These are phyloP conservation scores for Chaenocephalus aceratus DNA, from an alignment of 2,113 vertebrate genomes.

Conservation along the genomic window DNA sequence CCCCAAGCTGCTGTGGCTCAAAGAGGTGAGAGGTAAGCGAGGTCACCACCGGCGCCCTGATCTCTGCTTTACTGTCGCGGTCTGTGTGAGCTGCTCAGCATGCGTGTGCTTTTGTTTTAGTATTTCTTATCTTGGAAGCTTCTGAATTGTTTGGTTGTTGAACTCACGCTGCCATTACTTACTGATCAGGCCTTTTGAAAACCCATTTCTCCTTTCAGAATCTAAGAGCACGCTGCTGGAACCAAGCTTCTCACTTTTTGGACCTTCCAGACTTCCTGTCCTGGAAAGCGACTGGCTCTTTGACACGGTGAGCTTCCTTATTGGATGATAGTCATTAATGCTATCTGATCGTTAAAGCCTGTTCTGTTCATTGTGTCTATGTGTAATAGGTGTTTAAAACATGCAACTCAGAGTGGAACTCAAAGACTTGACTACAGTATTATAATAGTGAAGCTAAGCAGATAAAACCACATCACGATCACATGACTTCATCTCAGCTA, in stretches of 20 bases:
- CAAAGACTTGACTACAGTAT: neutral
- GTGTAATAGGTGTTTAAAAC: neutral
- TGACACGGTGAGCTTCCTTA: slow-evolving; percentile 85
- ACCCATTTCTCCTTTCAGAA: slow-evolving; percentile 65
- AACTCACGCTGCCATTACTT: neutral
- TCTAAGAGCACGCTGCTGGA: slow-evolving; percentile 79
- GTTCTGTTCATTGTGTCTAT: neutral
- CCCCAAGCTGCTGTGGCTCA: slow-evolving; percentile 96
- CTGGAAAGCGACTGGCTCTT: slow-evolving; percentile 95
- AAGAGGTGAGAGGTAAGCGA: slow-evolving; percentile 89
- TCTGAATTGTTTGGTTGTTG: neutral
- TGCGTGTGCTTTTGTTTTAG: neutral
- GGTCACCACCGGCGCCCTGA: slow-evolving; percentile 31
- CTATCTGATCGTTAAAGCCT: neutral
- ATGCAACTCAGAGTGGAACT: neutral
- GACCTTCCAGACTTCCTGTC: slow-evolving; percentile 96
- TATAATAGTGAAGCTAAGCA: neutral
- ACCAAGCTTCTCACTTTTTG: slow-evolving; percentile 89
- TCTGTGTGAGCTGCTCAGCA: slow-evolving; percentile 3
- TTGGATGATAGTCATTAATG: too few species aligned
- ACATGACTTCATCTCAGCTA: too few species aligned
- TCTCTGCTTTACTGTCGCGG: slow-evolving; percentile 27
- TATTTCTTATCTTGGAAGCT: neutral
- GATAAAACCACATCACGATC: neutral
- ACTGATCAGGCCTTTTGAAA: neutral